Conservation (phyloP, 2,888 invertebrate genomes). For the Drosophila macrospina region DNA sequence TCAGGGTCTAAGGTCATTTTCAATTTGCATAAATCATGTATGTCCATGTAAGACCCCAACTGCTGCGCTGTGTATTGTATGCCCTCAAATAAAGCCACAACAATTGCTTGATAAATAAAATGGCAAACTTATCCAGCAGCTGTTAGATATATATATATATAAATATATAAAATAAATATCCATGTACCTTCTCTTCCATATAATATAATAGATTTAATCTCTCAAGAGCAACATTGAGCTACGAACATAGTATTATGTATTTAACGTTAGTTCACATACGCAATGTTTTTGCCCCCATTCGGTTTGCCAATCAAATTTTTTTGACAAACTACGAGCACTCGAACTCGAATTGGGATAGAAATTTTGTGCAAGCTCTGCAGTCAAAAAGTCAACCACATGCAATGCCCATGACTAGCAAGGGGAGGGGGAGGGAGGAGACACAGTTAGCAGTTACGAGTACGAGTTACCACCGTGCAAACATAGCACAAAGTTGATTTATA, state of each 20-base stretch:
- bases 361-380: constrained; percentile 44
- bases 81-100: constrained; percentile 60
- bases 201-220: constrained; percentile 40
- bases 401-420: constrained; percentile 18
- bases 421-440: not conserved
- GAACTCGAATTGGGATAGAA: constrained; percentile 21
- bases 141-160: constrained; percentile 31
- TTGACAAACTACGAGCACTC: constrained; percentile 42
- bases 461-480: constrained; percentile 23
- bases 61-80: constrained; percentile 21
- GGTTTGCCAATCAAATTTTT: constrained; percentile 42
- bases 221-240: not conserved
- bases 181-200: not conserved
- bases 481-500: constrained; percentile 67
- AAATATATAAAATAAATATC: constrained; percentile 16
- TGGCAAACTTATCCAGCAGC: constrained; percentile 39
- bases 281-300: constrained; percentile 24
- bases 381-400: constrained; percentile 58
- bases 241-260: constrained; percentile 8
- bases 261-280: constrained; percentile 29
- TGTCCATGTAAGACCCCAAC: constrained; percentile 50
- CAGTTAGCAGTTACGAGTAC: constrained; percentile 8
- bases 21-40: constrained; percentile 82
- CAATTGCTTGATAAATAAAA: constrained; percentile 64
- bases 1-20: constrained; percentile 76